Evolutionary conservation across 2,113 vertebrate species (phyloP).

Genomic region (Uropsilus gracilis): DNA sequence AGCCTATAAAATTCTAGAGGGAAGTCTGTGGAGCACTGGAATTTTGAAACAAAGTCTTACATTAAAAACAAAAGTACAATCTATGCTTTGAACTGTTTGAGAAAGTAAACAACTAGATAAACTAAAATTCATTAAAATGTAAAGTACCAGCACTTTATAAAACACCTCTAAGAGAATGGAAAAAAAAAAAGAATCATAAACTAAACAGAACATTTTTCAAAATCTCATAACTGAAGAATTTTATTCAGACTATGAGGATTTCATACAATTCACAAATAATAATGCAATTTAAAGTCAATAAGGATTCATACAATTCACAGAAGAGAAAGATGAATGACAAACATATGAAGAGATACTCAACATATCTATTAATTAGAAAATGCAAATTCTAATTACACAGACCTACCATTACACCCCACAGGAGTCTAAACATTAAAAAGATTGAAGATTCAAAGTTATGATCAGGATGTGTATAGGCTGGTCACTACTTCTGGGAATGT

Average conservation of each 20-base stretch:
- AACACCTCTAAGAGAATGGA: neutral
- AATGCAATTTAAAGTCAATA: neutral
- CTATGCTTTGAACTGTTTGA: neutral
- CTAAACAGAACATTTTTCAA: neutral
- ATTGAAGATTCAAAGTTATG: neutral
- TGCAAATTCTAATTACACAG: neutral
- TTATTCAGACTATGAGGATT: neutral
- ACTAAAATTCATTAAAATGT: slow-evolving; percentile 2
- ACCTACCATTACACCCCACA: neutral
- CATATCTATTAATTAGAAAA: neutral
- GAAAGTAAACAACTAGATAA: neutral
- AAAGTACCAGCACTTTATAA: neutral
- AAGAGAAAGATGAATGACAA: neutral
- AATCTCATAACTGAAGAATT: neutral
- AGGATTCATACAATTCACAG: neutral
- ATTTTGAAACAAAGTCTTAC: neutral
- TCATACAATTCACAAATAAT: neutral
- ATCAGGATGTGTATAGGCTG: neutral
- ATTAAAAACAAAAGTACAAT: neutral
- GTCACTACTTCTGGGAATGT: neutral
- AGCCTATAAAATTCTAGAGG: neutral
- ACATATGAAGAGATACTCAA: neutral
- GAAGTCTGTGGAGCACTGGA: fast-evolving
- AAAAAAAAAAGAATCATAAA: neutral
- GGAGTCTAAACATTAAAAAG: neutral